Conservation (phyloP, 1,140 invertebrate species). For the Tetramorium alpestre region DNA sequence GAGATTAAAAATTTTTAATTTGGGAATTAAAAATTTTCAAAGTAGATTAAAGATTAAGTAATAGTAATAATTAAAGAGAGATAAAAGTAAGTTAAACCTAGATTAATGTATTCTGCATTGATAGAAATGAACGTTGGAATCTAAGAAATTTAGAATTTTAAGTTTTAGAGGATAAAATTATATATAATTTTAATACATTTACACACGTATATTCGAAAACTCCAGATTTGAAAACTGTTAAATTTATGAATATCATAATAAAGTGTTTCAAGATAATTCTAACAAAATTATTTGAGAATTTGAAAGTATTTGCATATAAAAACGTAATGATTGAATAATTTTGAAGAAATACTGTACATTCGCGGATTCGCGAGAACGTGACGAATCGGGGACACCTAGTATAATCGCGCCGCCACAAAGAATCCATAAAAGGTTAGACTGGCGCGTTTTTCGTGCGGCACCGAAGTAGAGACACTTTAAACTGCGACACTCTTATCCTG, state of each 20-base stretch:
- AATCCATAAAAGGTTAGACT: conserved; percentile 72
- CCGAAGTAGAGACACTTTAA: conserved; percentile 66
- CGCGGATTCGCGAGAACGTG: neutral
- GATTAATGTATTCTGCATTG: too few relatives aligned
- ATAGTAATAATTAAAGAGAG: too few relatives aligned
- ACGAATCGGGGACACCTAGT: conserved; percentile 24
- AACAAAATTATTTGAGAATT: neutral
- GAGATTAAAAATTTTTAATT: too few relatives aligned
- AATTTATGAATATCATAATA: neutral
- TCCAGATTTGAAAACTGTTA: neutral
- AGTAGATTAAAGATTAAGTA: too few relatives aligned
- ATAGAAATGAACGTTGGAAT: too few relatives aligned
- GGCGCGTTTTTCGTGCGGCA: conserved; percentile 66
- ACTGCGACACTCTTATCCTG: conserved; percentile 58
- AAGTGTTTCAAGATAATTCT: conserved; percentile 2
- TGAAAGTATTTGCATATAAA: neutral
- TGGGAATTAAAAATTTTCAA: too few relatives aligned
- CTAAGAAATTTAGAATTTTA: neutral
- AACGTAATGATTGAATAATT: neutral
- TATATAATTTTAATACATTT: neutral
- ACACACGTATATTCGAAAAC: neutral
- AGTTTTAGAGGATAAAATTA: neutral
- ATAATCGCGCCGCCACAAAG: conserved; percentile 70
- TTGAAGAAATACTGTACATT: neutral
- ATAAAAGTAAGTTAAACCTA: too few relatives aligned